Conservation (phyloP, 2,888 invertebrate genomes). For the Drosophila fulvimacula region DNA sequence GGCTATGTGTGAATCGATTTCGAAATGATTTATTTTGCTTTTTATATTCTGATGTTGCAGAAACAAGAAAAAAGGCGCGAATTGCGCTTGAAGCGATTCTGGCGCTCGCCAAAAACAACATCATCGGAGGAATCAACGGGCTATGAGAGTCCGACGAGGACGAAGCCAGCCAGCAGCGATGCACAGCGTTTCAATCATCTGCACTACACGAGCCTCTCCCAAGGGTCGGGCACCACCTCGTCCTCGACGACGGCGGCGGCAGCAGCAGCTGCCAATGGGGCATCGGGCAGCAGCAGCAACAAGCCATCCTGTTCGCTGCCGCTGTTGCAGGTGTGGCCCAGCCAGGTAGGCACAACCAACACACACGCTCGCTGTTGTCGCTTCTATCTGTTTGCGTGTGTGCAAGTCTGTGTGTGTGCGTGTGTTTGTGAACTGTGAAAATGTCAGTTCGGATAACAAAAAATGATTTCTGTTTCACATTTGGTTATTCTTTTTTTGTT, state of each 20-base stretch:
- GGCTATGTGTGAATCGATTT: constrained; percentile 13
- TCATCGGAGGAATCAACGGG: constrained; percentile 85
- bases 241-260: constrained; percentile 51
- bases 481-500: constrained; percentile 21
- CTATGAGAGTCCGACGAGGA: constrained; percentile 86
- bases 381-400: constrained; percentile 8
- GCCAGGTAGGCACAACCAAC: constrained; percentile 84
- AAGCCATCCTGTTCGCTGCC: constrained; percentile 87
- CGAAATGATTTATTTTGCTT: background rate
- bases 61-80: constrained; percentile 86
- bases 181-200: constrained; percentile 83
- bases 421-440: constrained; percentile 15
- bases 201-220: constrained; percentile 81
- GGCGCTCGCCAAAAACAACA: constrained; percentile 85
- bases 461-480: constrained; percentile 32
- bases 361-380: constrained; percentile 14
- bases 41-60: constrained; percentile 61
- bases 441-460: constrained; percentile 20
- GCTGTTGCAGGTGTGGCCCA: constrained; percentile 89
- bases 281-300: constrained; percentile 60
- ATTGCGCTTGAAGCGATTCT: constrained; percentile 85
- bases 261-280: constrained; percentile 22
- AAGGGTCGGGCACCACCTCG: constrained; percentile 69
- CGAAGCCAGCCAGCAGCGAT: constrained; percentile 83
- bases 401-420: constrained; percentile 8